Evolutionary conservation across 2,888 invertebrate genomes (phyloP), one percentile per base, ranked within the genome.

Genomic region (Hesperia comma): DNA sequence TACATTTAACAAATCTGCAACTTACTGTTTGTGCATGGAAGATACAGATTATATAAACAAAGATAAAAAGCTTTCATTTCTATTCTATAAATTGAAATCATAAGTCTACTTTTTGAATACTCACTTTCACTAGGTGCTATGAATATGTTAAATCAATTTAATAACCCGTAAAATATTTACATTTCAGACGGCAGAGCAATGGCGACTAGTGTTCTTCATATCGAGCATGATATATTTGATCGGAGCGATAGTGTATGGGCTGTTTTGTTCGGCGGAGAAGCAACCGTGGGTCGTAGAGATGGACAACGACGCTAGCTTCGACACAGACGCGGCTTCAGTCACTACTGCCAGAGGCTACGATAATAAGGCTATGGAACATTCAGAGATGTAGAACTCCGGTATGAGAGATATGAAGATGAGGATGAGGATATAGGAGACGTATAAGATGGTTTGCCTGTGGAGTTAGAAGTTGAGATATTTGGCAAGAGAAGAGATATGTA

Each of bases 141-240:
- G 15, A 6, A n/a, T 43, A 4, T 5, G 15, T 15, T 15, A 10
- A 43, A 43, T n/a, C 26, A 26, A 26, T 26, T 26, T 26, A 26
- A 26, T 26, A 14, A 41, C 10, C 4, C n/a, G n/a, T n/a, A n/a
- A n/a, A n/a, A n/a, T n/a, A n/a, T 41, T 10, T 8, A 46, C n/a
- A n/a, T 91, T 93, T 53, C 92, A 96, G 95, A 94, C 94, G 3
- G 94, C 94, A 19, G 94, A 94, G 17, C 95, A 98, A 87, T 98
- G 98, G 98, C 95, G 96, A 71, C 90, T 95, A 40, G 96, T 98
- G 8, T 98, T 98, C 87, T 97, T 96, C 87, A 95, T 98, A 77
- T 95, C 97, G 0, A 96, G 97, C 74, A 94, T 93, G 67, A 94
- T 98, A 78, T 98, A 98, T 81, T 88, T 97, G 0, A 72, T 96